These are phyloP conservation scores for Salvelinus sp. DNA, from an alignment of 2,113 vertebrate species.

Conservation along the genomic window DNA sequence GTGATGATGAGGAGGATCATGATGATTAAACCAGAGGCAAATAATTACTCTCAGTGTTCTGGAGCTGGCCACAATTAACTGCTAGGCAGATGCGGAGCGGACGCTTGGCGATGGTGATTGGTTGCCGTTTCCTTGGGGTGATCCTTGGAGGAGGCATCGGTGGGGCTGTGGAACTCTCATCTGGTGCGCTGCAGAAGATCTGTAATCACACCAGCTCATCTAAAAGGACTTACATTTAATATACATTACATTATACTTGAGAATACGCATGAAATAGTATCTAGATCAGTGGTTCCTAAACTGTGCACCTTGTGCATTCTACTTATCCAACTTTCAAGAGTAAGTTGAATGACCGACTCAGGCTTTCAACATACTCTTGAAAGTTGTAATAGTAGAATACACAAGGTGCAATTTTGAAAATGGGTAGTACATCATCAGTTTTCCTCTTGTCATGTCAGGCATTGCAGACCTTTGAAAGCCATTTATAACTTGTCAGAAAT, in stretches of 20 bases:
- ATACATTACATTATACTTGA: not conserved
- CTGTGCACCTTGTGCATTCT: no score
- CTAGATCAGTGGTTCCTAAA: not conserved
- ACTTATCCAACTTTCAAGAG: no score
- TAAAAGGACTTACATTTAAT: not conserved
- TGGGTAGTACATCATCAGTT: not conserved
- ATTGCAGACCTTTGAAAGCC: no score
- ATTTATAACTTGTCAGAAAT: no score
- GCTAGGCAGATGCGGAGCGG: constrained; percentile 79
- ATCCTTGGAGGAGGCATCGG: constrained; percentile 89
- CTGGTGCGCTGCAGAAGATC: constrained; percentile 89
- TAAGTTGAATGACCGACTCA: no score
- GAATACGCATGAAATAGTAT: not conserved
- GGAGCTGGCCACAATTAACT: constrained; percentile 71
- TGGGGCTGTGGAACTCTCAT: constrained; percentile 78
- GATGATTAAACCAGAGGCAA: constrained; percentile 37
- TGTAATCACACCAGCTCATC: constrained; percentile 50
- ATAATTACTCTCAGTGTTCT: constrained; percentile 82
- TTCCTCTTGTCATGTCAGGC: not conserved
- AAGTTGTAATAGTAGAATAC: not conserved
- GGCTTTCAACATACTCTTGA: no score
- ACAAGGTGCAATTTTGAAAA: not conserved
- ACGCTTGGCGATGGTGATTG: constrained; percentile 96
- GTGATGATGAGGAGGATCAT: constrained; percentile 46
- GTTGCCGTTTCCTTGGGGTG: constrained; percentile 86